Conservation (phyloP, 2,797 vertebrate genomes). For the Fistularia tabacaria region DNA sequence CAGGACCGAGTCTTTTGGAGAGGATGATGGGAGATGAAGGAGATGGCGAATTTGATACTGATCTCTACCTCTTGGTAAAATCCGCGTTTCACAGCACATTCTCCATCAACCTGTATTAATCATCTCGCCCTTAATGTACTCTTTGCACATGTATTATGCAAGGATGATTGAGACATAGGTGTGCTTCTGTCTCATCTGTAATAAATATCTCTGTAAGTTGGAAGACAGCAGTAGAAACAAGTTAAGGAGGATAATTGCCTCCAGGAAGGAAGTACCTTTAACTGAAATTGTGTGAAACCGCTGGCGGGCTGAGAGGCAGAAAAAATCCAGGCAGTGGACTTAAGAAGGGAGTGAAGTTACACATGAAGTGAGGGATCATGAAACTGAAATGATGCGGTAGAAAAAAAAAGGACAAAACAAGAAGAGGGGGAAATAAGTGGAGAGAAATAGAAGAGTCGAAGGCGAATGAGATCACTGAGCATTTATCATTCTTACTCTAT, state of each 20-base stretch:
- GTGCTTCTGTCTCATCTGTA: slow-evolving; percentile 7
- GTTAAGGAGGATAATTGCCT: too few species aligned
- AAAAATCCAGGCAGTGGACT: slow-evolving; percentile 20
- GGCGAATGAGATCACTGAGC: slow-evolving; percentile 43
- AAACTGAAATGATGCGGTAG: slow-evolving; percentile 6
- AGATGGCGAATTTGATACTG: slow-evolving; percentile 23
- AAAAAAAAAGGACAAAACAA: slow-evolving; percentile 9
- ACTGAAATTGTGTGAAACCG: too few species aligned
- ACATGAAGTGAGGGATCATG: slow-evolving; percentile 11
- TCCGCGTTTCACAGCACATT: slow-evolving; percentile 41
- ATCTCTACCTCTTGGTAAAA: slow-evolving; percentile 35
- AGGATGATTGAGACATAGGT: slow-evolving; percentile 9
- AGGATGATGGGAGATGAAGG: slow-evolving; percentile 18
- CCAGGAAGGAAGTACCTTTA: too few species aligned
- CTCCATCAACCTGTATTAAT: slow-evolving; percentile 56
- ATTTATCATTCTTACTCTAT: slow-evolving; percentile 40
- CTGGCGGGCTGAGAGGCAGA: neutral
- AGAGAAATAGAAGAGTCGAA: slow-evolving; percentile 29
- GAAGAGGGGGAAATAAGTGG: slow-evolving; percentile 31
- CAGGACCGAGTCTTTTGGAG: slow-evolving; percentile 24
- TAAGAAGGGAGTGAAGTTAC: slow-evolving; percentile 10
- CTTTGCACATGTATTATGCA: slow-evolving; percentile 1
- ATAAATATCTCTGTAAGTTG: too few species aligned
- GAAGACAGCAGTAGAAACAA: too few species aligned
- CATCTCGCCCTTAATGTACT: slow-evolving; percentile 51